Base-by-base conservation (phyloP, 2,888 invertebrate genomes). In the Nomada fucata region DNA sequence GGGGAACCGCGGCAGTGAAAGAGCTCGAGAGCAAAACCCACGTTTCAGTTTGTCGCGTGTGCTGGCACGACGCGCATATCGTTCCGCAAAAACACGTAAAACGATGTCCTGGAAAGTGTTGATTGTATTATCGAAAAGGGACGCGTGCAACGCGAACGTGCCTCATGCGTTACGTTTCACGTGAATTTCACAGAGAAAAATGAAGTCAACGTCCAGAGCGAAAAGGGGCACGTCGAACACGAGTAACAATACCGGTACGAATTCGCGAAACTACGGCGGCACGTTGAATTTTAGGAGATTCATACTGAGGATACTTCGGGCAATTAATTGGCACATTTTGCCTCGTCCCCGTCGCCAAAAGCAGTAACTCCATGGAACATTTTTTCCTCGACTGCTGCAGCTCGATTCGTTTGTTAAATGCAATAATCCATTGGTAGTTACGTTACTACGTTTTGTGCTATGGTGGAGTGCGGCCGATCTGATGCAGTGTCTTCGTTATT, bases 21-120 rank as follows among this genome's bases (percentile, higher is more conserved):
- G 79, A 86, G 88, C 83, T 81, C 78, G 79, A 84, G 84, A 78
- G 88, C 83, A 78, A 88, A 85, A 86, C 79, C 82, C 85, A 88
- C 85, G 86, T 90, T 88, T 89, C 90, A 91, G 91, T 91, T 85
- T 79, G 89, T 90, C 89, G 89, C 90, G 90, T 86, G 90, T 89
- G 80, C 87, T 82, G 79, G 76, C 88, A 82, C 87, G 73, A 80
- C 88, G 83, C 89, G 88, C 88, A 84, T 69, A 79, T 65, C 70
- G 65, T 65, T 53, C 57, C 47, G 9, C 29, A n/a, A 44, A 44
- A 59, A 11, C 23, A 42, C 47, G 55, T 11, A 44, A 57, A 59
- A 71, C 61, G n/a, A 82, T 75, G 78, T 60, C 64, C 71, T 29
- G 65, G 15, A 26, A 52, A 15, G 13, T 29, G 61, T 47, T 11